These are phyloP conservation scores for Pseudomyrmex gracilis DNA, from an alignment of 1,140 invertebrate genomes.

Conservation along the genomic window DNA sequence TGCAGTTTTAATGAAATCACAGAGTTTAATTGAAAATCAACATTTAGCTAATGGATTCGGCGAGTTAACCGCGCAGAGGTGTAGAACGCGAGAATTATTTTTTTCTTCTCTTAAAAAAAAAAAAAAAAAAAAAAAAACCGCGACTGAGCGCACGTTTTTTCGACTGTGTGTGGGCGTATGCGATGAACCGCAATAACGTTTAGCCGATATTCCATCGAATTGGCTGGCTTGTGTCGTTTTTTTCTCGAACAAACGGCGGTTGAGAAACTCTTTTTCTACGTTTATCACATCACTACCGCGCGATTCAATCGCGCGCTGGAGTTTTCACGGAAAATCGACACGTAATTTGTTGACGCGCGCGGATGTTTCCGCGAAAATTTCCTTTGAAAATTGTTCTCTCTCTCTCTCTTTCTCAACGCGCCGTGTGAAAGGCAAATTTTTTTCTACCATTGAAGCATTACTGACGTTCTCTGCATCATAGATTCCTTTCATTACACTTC, in stretches of 20 bases:
- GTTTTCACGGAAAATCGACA: slow-evolving; percentile 25
- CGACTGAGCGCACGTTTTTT: slow-evolving; percentile 52
- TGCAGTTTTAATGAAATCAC: slow-evolving; percentile 46
- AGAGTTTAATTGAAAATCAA: slow-evolving; percentile 58
- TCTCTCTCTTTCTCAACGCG: too few species aligned
- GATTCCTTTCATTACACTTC: background rate
- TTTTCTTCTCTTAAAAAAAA: slow-evolving; percentile 25
- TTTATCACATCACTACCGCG: slow-evolving; percentile 15
- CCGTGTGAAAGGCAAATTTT: background rate
- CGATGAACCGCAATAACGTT: slow-evolving; percentile 70
- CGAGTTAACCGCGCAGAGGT: slow-evolving; percentile 54
- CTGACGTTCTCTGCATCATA: background rate
- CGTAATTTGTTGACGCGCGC: slow-evolving; percentile 28
- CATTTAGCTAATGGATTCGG: slow-evolving; percentile 57
- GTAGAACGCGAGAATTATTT: slow-evolving; percentile 54
- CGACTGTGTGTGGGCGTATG: slow-evolving; percentile 54
- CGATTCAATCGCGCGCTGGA: slow-evolving; percentile 15
- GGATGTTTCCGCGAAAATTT: background rate
- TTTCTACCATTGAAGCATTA: background rate
- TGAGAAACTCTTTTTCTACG: slow-evolving; percentile 40
- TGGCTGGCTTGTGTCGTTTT: slow-evolving; percentile 24
- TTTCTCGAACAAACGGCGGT: slow-evolving; percentile 8
- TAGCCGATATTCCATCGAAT: slow-evolving; percentile 70
- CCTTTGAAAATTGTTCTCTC: background rate
- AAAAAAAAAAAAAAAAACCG: background rate